Evolutionary conservation across 2,888 invertebrate species (phyloP).

Genomic region (Pyrrhosoma nymphula): DNA sequence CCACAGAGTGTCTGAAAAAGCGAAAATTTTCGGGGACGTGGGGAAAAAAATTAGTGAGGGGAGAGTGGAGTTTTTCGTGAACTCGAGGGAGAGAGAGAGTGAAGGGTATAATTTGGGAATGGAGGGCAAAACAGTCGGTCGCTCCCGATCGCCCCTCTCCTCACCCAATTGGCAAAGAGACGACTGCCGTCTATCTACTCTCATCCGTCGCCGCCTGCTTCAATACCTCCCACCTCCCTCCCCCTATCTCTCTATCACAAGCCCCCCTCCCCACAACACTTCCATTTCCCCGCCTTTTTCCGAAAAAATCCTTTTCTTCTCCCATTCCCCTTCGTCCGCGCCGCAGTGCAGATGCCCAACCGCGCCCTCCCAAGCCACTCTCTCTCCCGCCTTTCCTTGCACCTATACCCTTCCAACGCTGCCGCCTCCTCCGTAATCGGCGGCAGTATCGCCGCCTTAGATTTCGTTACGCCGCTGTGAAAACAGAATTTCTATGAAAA

Average conservation of each 20-base stretch:
- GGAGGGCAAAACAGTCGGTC: constrained; percentile 23
- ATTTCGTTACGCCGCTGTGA: no score
- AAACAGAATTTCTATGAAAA: no score
- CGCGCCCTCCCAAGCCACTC: not conserved
- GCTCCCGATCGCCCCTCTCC: not conserved
- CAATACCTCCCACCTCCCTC: not conserved
- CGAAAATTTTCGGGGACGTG: not conserved
- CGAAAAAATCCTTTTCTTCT: constrained; percentile 21
- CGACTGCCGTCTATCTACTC: not conserved
- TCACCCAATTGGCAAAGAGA: not conserved
- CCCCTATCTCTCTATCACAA: not conserved
- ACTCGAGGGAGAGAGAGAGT: not conserved
- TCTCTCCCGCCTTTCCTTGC: not conserved
- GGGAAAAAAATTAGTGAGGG: not conserved
- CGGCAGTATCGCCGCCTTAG: not conserved
- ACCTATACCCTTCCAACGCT: not conserved
- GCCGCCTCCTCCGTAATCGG: not conserved
- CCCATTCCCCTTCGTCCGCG: not conserved
- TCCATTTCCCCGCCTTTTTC: not conserved
- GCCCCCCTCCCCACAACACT: not conserved
- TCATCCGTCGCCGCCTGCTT: not conserved
- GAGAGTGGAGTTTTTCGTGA: not conserved
- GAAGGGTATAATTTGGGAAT: not conserved
- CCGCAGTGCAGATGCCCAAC: constrained; percentile 31
- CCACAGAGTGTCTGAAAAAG: not conserved